Evolutionary conservation across 2,113 vertebrate species (phyloP).

Genomic region (Sylvietta virens): DNA sequence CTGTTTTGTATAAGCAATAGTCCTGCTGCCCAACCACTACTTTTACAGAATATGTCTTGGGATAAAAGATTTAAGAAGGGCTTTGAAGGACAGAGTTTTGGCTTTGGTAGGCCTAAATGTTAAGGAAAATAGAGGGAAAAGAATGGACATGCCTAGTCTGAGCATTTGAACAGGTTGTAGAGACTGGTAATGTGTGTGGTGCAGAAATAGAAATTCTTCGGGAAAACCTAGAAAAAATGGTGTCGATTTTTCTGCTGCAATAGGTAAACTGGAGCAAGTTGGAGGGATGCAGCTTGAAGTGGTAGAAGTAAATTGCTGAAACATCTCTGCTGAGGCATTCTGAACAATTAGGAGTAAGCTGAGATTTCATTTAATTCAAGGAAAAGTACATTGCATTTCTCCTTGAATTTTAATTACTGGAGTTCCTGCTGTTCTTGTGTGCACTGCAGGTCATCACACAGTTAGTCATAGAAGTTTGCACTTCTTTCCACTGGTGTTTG

Average conservation of each 20-base stretch:
- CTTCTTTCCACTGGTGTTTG: constrained; percentile 42
- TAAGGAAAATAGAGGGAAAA: not conserved
- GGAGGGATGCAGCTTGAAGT: not conserved
- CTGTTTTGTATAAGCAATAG: not conserved
- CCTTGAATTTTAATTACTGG: not conserved
- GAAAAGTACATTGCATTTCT: not conserved
- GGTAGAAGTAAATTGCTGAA: not conserved
- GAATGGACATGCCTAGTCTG: not conserved
- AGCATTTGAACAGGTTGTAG: not conserved
- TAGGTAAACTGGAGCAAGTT: not conserved
- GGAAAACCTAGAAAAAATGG: not conserved
- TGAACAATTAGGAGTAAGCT: not conserved
- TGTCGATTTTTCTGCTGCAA: not conserved
- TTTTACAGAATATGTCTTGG: not conserved
- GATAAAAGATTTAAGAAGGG: not conserved
- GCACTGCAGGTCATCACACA: not conserved
- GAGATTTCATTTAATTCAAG: not conserved
- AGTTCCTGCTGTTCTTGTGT: not conserved
- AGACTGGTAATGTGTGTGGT: not conserved
- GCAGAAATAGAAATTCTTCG: not conserved
- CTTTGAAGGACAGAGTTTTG: not conserved
- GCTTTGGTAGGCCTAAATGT: not conserved
- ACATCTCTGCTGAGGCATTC: not conserved
- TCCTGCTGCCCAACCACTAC: not conserved
- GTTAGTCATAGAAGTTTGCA: constrained; percentile 25